phyloP scores from a whole-genome alignment of 2,797 vertebrate species.

The Schizopygopsis malacanthus region DNA sequence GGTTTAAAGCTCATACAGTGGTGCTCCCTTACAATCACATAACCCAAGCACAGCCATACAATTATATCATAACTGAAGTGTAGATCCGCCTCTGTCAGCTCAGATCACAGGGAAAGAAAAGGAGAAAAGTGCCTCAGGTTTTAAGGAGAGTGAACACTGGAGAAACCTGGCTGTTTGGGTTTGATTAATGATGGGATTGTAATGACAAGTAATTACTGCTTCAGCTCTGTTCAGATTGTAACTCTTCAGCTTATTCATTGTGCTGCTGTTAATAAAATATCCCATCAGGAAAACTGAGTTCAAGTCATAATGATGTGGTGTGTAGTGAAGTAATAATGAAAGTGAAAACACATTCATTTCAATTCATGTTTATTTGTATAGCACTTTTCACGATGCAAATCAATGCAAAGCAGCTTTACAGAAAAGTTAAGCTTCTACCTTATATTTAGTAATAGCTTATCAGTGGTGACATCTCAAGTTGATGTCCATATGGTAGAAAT shows the following conservation, averaged over 20 bases:
- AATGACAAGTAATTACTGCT: constrained; percentile 49
- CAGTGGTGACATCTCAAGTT: no score
- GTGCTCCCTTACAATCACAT: not conserved
- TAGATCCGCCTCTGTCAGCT: constrained; percentile 1
- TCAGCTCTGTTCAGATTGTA: constrained; percentile 37
- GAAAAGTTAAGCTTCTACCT: no score
- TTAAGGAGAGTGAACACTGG: not conserved
- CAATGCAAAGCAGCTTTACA: no score
- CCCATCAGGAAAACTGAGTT: not conserved
- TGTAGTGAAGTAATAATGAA: constrained; percentile 4
- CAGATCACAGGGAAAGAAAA: not conserved
- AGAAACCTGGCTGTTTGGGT: not conserved
- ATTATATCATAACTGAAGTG: constrained; percentile 8
- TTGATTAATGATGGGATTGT: constrained; percentile 47
- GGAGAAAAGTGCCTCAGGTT: constrained; percentile 1
- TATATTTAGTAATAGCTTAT: no score
- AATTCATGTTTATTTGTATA: no score
- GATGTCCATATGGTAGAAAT: no score
- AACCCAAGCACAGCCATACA: not conserved
- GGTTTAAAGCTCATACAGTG: not conserved
- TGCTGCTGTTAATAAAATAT: not conserved
- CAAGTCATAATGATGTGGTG: not conserved
- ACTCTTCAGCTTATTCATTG: not conserved
- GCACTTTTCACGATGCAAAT: no score
- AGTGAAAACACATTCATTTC: not conserved